These are phyloP conservation scores for Aelia acuminata DNA, from an alignment of 2,888 invertebrate species.

Conservation along the genomic window DNA sequence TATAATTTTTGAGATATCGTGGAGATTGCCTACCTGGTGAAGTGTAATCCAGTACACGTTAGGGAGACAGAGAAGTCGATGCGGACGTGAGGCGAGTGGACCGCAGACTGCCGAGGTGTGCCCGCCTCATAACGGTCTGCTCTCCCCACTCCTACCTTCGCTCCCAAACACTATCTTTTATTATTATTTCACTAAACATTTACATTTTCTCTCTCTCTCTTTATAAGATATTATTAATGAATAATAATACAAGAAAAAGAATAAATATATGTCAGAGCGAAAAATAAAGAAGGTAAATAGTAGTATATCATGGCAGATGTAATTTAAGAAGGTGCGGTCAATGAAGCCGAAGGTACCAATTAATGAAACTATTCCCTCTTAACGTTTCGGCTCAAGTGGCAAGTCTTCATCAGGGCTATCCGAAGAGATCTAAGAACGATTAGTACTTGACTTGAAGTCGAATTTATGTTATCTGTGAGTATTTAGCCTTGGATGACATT, in stretches of 20 bases:
- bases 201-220: neutral
- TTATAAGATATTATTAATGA: neutral
- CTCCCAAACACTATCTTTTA: neutral
- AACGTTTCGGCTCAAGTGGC: too few species aligned
- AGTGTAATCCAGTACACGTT: slow-evolving; percentile 4
- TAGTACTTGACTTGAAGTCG: too few species aligned
- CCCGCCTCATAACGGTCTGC: neutral
- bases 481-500: too few species aligned
- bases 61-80: neutral
- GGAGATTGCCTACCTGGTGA: neutral
- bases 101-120: slow-evolving; percentile 1
- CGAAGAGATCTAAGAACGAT: too few species aligned
- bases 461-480: too few species aligned
- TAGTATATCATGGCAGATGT: too few species aligned
- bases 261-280: neutral
- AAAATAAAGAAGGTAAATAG: neutral
- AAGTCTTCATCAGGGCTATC: too few species aligned
- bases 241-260: neutral
- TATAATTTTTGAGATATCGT: neutral
- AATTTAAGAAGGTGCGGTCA: too few species aligned
- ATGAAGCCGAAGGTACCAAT: too few species aligned
- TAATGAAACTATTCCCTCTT: too few species aligned
- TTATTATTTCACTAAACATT: slow-evolving; percentile 19
- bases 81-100: neutral
- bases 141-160: neutral